Evolutionary conservation across 2,797 vertebrate genomes (phyloP).

Genomic region (Micropoecilia bifurca): DNA sequence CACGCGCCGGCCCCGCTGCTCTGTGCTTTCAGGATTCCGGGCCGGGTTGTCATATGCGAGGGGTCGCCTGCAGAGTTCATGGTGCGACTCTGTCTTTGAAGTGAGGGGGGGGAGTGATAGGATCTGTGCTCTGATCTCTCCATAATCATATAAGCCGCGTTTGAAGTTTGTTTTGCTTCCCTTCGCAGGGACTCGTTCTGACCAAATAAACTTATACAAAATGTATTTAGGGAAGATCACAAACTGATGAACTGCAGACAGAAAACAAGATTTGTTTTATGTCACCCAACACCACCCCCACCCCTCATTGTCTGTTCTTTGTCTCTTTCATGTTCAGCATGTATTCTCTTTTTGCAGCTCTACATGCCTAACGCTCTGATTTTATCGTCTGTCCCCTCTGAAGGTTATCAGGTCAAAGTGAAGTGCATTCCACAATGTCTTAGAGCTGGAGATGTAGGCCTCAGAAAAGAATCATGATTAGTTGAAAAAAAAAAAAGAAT

Average conservation of each 20-base stretch:
- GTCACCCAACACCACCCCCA: constrained; percentile 43
- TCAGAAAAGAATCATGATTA: not conserved
- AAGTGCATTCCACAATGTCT: constrained; percentile 37
- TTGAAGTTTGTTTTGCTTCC: constrained; percentile 77
- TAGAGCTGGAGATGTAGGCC: not conserved
- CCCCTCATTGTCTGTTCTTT: constrained; percentile 37
- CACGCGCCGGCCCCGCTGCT: constrained; percentile 44
- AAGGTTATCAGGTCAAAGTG: constrained; percentile 65
- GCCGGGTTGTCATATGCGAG: constrained; percentile 40
- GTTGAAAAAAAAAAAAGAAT: not conserved
- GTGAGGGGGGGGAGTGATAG: constrained; percentile 64
- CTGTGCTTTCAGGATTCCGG: constrained; percentile 25
- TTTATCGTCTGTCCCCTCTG: constrained; percentile 33
- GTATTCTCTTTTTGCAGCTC: constrained; percentile 20
- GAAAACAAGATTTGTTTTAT: constrained; percentile 65
- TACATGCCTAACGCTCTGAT: constrained; percentile 19
- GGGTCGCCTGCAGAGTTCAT: constrained; percentile 42
- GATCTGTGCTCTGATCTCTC: constrained; percentile 76
- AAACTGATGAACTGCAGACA: constrained; percentile 53
- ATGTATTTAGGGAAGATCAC: constrained; percentile 65
- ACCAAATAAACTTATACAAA: constrained; percentile 69
- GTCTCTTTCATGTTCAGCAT: constrained; percentile 54
- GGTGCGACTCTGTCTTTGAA: constrained; percentile 62
- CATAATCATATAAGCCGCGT: constrained; percentile 72
- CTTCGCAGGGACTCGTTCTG: constrained; percentile 57